These are phyloP conservation scores for Agrilus planipennis DNA, from an alignment of 1,140 invertebrate genomes.

Conservation along the genomic window DNA sequence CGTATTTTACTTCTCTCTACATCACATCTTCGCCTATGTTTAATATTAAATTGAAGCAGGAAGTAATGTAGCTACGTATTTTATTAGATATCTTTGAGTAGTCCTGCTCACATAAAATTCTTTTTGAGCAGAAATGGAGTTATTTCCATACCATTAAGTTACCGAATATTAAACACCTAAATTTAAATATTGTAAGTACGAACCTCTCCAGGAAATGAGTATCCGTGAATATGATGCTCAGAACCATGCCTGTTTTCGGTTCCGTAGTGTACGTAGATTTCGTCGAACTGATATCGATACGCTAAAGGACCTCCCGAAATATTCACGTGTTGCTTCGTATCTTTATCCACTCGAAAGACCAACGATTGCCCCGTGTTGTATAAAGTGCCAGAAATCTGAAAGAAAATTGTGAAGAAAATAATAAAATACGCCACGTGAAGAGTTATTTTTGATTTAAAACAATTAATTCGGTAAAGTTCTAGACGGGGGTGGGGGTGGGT, in stretches of 20 bases:
- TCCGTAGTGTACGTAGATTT: constrained; percentile 92
- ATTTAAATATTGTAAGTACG: constrained; percentile 9
- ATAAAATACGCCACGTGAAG: no score
- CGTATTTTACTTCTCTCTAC: no score
- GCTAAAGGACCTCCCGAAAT: constrained; percentile 92
- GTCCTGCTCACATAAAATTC: no score
- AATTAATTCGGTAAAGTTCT: neutral
- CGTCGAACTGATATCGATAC: constrained; percentile 88
- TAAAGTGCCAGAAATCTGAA: constrained; percentile 73
- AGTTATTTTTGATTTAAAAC: neutral
- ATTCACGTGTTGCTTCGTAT: constrained; percentile 72
- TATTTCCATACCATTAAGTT: no score
- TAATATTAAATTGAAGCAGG: no score
- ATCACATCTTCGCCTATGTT: no score
- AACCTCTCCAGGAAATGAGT: constrained; percentile 91
- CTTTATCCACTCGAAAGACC: constrained; percentile 79
- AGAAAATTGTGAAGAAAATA: constrained; percentile 8
- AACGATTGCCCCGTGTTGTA: constrained; percentile 86
- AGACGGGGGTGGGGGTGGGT: no score
- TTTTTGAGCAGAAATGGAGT: no score
- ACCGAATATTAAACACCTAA: neutral
- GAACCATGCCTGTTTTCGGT: constrained; percentile 75
- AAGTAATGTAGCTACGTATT: no score
- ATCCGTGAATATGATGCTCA: constrained; percentile 85
- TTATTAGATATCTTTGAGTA: no score